A percentile compares a stretch with the other conserved stretches of the same genome.
Conservation (phyloP, 2,797 vertebrate species). For the Intellagama lesueurii region DNA sequence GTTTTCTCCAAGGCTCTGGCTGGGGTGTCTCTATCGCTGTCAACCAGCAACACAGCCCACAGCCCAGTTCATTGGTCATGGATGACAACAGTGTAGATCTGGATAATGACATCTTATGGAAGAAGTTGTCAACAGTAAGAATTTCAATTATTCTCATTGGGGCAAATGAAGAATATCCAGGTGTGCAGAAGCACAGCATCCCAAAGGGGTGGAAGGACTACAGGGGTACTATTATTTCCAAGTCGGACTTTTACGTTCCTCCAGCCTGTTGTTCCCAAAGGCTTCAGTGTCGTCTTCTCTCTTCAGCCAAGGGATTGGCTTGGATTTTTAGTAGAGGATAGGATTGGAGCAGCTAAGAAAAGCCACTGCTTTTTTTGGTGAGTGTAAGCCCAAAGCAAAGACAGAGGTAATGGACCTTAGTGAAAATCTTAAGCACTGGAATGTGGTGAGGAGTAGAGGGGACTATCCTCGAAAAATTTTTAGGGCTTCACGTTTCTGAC, state of each 20-base stretch:
- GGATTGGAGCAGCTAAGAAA: background rate
- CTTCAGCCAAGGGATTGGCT: background rate
- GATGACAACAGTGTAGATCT: background rate
- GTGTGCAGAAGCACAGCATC: background rate
- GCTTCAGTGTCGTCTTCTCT: background rate
- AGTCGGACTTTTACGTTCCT: background rate
- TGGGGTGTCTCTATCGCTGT: background rate
- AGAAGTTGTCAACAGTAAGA: background rate
- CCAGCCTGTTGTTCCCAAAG: background rate
- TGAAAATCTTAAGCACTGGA: background rate
- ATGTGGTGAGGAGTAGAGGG: background rate
- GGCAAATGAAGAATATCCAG: background rate
- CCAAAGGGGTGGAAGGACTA: background rate
- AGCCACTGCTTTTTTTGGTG: background rate
- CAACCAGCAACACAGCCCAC: background rate
- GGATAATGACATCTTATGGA: background rate
- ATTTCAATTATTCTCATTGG: background rate
- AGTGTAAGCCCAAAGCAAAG: background rate
- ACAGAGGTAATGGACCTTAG: background rate
- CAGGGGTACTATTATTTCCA: no score
- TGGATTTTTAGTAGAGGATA: no score
- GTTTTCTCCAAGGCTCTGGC: no score
- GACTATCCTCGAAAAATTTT: background rate
- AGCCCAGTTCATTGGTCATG: background rate
- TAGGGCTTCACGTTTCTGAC: background rate